A percentile compares a stretch with the other conserved stretches of the same genome.
phyloP scores from a whole-genome alignment of 92 coral and sea anemone species.

The Palythoa caribaeorum region DNA sequence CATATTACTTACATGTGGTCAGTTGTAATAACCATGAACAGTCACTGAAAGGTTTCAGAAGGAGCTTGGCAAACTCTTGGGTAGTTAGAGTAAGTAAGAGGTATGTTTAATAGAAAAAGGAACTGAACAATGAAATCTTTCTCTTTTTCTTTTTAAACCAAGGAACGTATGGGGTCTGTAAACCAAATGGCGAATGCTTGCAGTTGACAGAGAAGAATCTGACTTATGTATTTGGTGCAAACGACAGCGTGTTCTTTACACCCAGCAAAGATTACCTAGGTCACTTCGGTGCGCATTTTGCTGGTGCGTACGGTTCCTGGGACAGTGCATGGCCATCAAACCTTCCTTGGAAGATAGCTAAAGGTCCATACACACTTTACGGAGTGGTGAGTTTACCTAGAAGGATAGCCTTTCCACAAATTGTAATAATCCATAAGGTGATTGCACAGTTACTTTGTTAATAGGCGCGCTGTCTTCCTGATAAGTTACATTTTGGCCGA shows the following conservation, averaged over 20 bases:
- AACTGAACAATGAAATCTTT: conserved; percentile 9
- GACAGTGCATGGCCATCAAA: conserved; percentile 19
- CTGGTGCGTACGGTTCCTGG: conserved; percentile 25
- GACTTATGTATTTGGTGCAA: conserved; percentile 22
- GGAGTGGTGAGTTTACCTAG: conserved; percentile 26
- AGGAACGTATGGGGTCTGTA: neutral
- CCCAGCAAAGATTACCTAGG: conserved; percentile 26
- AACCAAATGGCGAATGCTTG: conserved; percentile 9
- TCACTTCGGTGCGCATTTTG: conserved; percentile 27
- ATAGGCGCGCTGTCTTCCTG: neutral
- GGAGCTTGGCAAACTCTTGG: conserved; percentile 14
- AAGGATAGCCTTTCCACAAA: conserved; percentile 18
- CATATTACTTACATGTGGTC: neutral
- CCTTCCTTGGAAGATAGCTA: conserved; percentile 26
- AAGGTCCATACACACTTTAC: conserved; percentile 22
- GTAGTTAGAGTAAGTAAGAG: neutral
- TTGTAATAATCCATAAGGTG: neutral
- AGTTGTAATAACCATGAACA: conserved; percentile 13
- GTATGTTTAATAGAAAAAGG: conserved; percentile 5
- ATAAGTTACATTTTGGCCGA: neutral
- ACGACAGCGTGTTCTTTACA: conserved; percentile 40
- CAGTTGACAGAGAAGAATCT: conserved; percentile 16
- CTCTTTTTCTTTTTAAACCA: neutral
- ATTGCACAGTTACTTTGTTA: neutral
- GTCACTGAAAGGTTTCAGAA: conserved; percentile 20